Base-by-base conservation (phyloP, 2,113 vertebrate species). In the Coregonus clupeaformis region DNA sequence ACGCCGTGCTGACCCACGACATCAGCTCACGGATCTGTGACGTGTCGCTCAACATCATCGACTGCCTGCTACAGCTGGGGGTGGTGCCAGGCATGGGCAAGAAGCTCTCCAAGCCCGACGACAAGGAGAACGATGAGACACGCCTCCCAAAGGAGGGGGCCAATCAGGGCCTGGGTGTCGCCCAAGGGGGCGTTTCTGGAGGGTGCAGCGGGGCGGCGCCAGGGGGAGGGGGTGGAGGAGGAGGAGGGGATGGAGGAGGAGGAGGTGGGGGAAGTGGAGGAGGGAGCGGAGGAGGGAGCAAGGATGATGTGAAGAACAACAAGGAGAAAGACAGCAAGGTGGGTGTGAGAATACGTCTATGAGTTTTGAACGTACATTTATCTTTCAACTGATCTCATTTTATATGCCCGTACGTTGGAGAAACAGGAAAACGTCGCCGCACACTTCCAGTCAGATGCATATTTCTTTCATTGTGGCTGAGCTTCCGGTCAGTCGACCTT, bases 11-110 rank as follows among this genome's bases (percentile, higher is more conserved):
- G 73, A 97, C 95, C 77, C 96, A 98, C 5, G 98, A 99, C 84
- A 98, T 99, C 89, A 98, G 96, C 85, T 99, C 98, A 57, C 94
- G 98, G 14, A 96, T 99, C 85, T 99, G 97, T 0, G 98, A 99
- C 13, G 96, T 96, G 80, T 96, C 96, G 0, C 92, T 99, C 64
- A 99, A 96, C 88, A 97, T 99, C 72, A 97, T 99, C 22, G 97
- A 99, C 69, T 97, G 95, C 75, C 91, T 99, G 76, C 94, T 99
- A 82, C 98, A 99, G 77, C 94, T 99, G 73, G 95, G 96, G 0
- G 95, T 98, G 64, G 97, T 99, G 47, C 98, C 97, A 3, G 95
- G 92, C 36, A 91, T 96, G 68, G 92, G 94, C 70, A 97, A 96
- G 80, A 94, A 92, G 30, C 89, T 92, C 62, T 94, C 95, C 84